Percentiles rank a stretch among this genome's conserved stretches.
Conservation (phyloP, 2,888 invertebrate species). For the Limnephilus rhombicus region DNA sequence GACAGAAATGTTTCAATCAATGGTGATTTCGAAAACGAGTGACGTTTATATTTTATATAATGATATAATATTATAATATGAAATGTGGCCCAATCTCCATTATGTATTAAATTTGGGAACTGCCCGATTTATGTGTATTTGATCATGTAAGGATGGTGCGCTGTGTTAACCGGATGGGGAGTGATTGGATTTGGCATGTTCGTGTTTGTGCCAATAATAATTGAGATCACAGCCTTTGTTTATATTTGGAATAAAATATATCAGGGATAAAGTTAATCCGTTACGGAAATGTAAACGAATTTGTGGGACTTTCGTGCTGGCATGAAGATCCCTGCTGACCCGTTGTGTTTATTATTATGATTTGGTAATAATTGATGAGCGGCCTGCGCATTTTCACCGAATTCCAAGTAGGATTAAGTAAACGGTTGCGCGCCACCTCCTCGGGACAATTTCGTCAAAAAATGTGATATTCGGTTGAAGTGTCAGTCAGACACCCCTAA, state of each 20-base stretch:
- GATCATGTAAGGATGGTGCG: not conserved
- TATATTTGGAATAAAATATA: not conserved
- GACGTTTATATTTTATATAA: not conserved
- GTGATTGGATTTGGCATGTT: not conserved
- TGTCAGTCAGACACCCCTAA: constrained; percentile 12
- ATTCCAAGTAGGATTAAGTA: constrained; percentile 3
- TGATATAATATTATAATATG: not conserved
- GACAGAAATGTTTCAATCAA: not conserved
- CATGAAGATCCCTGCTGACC: not conserved
- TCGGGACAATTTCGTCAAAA: constrained; percentile 52
- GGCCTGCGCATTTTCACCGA: not conserved
- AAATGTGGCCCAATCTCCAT: not conserved
- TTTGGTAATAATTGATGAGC: not conserved
- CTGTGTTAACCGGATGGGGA: not conserved
- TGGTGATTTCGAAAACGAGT: not conserved
- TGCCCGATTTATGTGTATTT: not conserved
- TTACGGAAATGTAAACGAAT: not conserved
- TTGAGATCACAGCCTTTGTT: no score
- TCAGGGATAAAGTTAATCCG: not conserved
- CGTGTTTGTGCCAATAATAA: not conserved
- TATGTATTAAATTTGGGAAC: not conserved
- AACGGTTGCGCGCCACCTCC: constrained; percentile 36
- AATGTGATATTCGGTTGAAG: constrained; percentile 61
- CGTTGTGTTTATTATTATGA: not conserved
- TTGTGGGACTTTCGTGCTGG: not conserved